Evolutionary conservation across 2,797 vertebrate species (phyloP).

Genomic region (Oreochromis mossambicus): DNA sequence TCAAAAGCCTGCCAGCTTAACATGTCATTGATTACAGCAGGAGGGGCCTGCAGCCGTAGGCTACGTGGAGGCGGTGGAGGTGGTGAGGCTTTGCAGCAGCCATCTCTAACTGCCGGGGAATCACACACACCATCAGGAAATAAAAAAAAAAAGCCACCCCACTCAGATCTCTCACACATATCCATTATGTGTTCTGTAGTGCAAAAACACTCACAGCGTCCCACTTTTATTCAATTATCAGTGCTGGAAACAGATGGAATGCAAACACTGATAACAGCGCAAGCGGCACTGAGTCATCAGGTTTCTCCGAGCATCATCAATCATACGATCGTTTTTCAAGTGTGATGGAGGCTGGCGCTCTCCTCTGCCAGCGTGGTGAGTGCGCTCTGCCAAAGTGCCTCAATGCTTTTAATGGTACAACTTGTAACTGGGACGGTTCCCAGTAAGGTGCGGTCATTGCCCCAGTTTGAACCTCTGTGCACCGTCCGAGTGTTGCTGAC

Average conservation of each 20-base stretch:
- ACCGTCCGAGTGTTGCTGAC: background rate
- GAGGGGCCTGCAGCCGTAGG: constrained; percentile 29
- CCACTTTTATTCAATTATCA: constrained; percentile 7
- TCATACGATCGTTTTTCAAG: background rate
- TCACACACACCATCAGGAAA: constrained; percentile 29
- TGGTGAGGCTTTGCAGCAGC: background rate
- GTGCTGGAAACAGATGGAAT: constrained; percentile 4
- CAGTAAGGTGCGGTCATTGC: background rate
- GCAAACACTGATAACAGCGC: constrained; percentile 19
- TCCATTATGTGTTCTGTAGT: background rate
- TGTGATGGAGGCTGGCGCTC: background rate
- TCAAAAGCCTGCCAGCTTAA: constrained; percentile 68
- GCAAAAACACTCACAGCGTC: background rate
- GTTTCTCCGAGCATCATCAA: background rate
- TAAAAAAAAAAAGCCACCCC: constrained; percentile 11
- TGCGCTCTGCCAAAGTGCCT: background rate
- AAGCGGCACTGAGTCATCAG: constrained; percentile 3
- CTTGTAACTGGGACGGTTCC: background rate
- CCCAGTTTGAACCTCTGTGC: background rate
- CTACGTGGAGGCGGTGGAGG: background rate
- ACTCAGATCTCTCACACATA: background rate
- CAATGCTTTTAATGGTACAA: background rate
- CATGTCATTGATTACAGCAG: constrained; percentile 69
- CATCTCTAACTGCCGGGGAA: constrained; percentile 21
- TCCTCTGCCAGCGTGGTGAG: background rate